These are phyloP conservation scores for Nibea coibor DNA, from an alignment of 2,113 vertebrate species.

Conservation along the genomic window DNA sequence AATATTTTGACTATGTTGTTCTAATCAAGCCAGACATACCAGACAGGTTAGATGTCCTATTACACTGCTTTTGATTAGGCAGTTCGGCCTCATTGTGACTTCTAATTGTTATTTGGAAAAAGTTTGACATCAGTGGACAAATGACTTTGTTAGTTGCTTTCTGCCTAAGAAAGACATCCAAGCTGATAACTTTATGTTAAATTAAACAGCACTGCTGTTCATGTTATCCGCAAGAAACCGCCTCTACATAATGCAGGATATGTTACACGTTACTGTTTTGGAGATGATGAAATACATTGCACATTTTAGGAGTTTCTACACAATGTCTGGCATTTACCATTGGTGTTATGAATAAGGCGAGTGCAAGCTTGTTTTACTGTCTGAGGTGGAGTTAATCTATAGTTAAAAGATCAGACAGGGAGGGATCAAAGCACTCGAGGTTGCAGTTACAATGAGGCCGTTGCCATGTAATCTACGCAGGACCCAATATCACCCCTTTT, in stretches of 20 bases:
- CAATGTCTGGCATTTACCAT: constrained; percentile 35
- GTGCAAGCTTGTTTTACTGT: constrained; percentile 43
- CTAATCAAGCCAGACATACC: constrained; percentile 58
- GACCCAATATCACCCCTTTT: constrained; percentile 39
- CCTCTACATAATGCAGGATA: neutral
- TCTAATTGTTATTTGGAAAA: constrained; percentile 46
- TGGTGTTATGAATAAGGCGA: constrained; percentile 38
- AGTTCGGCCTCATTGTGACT: constrained; percentile 43
- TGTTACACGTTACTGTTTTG: neutral
- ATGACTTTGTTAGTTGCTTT: constrained; percentile 31
- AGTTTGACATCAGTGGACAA: constrained; percentile 58
- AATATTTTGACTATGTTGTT: constrained; percentile 51
- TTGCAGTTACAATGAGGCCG: constrained; percentile 58
- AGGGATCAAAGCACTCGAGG: constrained; percentile 71
- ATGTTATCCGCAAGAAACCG: neutral
- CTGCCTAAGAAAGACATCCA: neutral
- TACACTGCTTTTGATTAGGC: constrained; percentile 48
- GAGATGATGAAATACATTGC: constrained; percentile 25
- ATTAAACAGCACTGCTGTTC: neutral
- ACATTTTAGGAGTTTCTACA: constrained; percentile 44
- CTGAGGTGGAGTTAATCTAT: constrained; percentile 53
- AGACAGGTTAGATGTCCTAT: constrained; percentile 62
- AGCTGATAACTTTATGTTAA: neutral
- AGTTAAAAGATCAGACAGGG: constrained; percentile 72
- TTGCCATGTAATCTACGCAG: constrained; percentile 58